Evolutionary conservation across 2,113 vertebrate species (phyloP).

Genomic region (Pundamilia nyererei): DNA sequence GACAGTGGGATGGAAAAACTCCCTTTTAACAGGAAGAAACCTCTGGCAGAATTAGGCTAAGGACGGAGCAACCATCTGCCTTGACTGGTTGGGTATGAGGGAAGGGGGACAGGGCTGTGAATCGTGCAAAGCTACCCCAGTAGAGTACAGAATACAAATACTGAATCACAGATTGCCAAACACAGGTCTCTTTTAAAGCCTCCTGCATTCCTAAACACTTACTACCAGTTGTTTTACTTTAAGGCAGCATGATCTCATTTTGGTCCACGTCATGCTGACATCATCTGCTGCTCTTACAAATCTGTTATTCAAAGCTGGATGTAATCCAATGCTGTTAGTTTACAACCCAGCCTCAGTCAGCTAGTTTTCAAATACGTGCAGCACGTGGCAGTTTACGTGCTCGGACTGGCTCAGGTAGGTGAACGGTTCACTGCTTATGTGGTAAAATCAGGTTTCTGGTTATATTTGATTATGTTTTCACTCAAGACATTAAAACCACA

Average conservation of each 20-base stretch:
- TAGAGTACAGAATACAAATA: not conserved
- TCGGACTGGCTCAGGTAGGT: not conserved
- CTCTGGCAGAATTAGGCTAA: fast-evolving
- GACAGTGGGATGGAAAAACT: not conserved
- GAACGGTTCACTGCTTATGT: not conserved
- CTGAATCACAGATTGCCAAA: not conserved
- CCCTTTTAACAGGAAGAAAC: not conserved
- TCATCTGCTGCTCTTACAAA: not conserved
- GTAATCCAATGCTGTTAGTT: not conserved
- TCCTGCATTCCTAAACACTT: not conserved
- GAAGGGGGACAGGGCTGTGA: fast-evolving
- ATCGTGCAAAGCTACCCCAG: not conserved
- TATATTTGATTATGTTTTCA: not conserved
- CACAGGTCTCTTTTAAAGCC: not conserved
- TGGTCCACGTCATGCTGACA: not conserved
- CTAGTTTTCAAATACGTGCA: not conserved
- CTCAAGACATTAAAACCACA: not conserved
- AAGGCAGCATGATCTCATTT: not conserved
- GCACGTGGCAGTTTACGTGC: not conserved
- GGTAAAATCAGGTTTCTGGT: not conserved
- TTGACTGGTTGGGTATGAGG: fast-evolving
- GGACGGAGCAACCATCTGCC: fast-evolving
- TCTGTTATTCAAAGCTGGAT: not conserved
- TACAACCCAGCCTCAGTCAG: not conserved
- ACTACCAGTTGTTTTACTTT: not conserved